Evolutionary conservation across 2,888 invertebrate species (phyloP), one percentile per base, ranked within the genome.

Genomic region (Hymenopus coronatus): DNA sequence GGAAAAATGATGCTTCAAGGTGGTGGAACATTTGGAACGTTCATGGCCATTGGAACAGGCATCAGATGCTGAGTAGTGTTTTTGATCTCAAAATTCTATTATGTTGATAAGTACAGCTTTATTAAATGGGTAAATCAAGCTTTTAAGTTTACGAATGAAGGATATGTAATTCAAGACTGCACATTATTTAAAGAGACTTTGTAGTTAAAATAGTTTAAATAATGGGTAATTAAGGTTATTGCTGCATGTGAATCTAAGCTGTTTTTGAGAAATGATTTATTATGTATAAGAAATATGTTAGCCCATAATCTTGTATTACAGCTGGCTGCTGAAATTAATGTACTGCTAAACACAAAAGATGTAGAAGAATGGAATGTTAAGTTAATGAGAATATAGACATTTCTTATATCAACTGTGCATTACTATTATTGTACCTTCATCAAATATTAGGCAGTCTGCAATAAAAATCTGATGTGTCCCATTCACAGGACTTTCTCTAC

Each of bases 1-100:
- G 99, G 99, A 82, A 99, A 99, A 95, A 97, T 97, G 25, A 99
- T 99, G 98, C 92, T 99, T 86, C 99, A 99, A 94, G 98, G 98
- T 91, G 99, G 99, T 84, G 99, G 98, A 89, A 99, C 99, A 70
- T 99, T 99, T 93, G 99, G 99, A 82, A 98, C 98, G 88, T 99
- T 99, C 93, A 98, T 99, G 98, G 98, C 97, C 46, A 97, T 98
- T 91, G 98, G 97, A 92, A 96, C 97, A 88, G 97, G 97, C 90
- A 95, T 98, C 92, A 95, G 97, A 92, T 98, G 97, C 94, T 97
- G 33, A 89, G 8, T 70, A 70, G 82, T 27, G 1, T 6, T 20
- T 3, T 25, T 25, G 25, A 70, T 70, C 25, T 70, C 54, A 70
- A 70, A 70, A 70, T 70, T 70, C 20, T 54, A 2, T 33, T 70